phyloP scores from a whole-genome alignment of 1,140 invertebrate species.

The Cepaea nemoralis region DNA sequence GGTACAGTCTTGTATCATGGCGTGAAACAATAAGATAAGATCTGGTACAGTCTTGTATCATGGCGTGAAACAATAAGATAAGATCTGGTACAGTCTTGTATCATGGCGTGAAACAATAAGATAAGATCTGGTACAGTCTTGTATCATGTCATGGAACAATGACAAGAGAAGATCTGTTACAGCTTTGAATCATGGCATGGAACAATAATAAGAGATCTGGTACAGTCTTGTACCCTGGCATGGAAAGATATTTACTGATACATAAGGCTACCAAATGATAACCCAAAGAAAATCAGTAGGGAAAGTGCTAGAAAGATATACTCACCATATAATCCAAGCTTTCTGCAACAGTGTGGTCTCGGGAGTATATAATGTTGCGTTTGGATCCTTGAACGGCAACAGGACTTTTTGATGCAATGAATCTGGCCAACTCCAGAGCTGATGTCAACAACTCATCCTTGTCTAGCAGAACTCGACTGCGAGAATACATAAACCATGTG shows the following conservation, averaged over 20 bases:
- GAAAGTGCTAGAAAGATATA: conserved; percentile 43
- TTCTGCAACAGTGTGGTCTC: conserved; percentile 88
- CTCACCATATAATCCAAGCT: conserved; percentile 90
- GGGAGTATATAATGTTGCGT: conserved; percentile 84
- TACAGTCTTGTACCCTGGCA: no score
- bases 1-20: no score
- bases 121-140: no score
- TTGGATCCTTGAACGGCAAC: conserved; percentile 94
- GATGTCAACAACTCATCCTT: conserved; percentile 79
- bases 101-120: no score
- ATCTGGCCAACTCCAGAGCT: conserved; percentile 80
- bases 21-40: no score
- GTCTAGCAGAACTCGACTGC: conserved; percentile 78
- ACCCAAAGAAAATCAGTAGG: neutral
- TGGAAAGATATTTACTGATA: neutral
- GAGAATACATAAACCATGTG: conserved; percentile 23
- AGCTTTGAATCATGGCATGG: no score
- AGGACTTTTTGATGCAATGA: conserved; percentile 92
- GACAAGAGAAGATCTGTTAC: no score
- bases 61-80: no score
- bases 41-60: no score
- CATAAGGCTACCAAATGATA: neutral
- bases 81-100: no score
- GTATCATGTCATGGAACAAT: no score
- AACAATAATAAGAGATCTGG: no score